Conservation (phyloP, 2,888 invertebrate species). For the Nemoura dubitans region DNA sequence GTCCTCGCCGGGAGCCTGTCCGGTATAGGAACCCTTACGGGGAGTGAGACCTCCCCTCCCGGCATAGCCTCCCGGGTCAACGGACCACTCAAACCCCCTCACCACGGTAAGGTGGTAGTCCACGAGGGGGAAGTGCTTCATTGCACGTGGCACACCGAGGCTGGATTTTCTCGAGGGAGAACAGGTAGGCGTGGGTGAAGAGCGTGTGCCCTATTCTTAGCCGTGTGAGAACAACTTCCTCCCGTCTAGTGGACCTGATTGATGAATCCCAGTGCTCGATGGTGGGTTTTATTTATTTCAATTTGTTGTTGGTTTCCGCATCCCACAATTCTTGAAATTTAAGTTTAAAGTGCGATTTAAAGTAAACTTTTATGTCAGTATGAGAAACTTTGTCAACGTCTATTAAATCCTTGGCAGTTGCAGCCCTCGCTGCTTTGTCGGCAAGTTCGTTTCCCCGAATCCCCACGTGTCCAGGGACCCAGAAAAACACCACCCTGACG, state of each 20-base stretch:
- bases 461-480: slow-evolving; percentile 43
- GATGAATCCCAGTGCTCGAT: slow-evolving; percentile 20
- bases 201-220: slow-evolving; percentile 15
- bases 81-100: no score
- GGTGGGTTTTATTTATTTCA: slow-evolving; percentile 19
- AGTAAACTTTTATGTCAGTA: slow-evolving; percentile 23
- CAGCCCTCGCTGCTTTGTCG: slow-evolving; percentile 30
- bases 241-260: slow-evolving; percentile 1
- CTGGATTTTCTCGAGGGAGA: neutral
- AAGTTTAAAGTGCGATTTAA: slow-evolving; percentile 14
- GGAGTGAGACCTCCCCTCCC: no score
- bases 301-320: slow-evolving; percentile 14
- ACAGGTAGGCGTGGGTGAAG: slow-evolving; percentile 24
- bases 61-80: no score
- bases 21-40: no score
- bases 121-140: neutral
- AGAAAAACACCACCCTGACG: slow-evolving; percentile 27
- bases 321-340: slow-evolving; percentile 4
- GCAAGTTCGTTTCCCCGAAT: slow-evolving; percentile 36
- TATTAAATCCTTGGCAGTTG: neutral
- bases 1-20: no score
- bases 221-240: slow-evolving; percentile 22
- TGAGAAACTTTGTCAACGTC: slow-evolving; percentile 13
- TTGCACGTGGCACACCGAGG: neutral
- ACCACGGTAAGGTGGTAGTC: neutral